Evolutionary conservation across 2,888 invertebrate genomes (phyloP).

Genomic region (Dicranocentrus wangi): DNA sequence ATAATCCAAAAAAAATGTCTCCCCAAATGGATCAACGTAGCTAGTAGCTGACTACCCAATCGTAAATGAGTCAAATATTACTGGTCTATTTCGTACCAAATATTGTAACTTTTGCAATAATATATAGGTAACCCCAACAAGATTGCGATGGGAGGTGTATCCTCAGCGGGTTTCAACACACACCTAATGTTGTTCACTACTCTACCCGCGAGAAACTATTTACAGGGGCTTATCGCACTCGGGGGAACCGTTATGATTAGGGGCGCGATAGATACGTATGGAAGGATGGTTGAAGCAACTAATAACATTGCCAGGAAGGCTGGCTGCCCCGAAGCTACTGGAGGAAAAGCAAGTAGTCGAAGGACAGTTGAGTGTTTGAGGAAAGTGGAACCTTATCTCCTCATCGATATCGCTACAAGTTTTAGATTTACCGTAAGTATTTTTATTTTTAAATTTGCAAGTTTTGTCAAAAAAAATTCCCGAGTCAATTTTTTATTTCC

Average conservation of each 20-base stretch:
- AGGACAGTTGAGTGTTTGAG: constrained; percentile 46
- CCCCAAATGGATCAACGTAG: no score
- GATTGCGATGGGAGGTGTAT: constrained; percentile 29
- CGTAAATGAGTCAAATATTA: no score
- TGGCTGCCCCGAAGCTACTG: constrained; percentile 21
- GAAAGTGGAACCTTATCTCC: constrained; percentile 16
- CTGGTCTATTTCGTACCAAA: no score
- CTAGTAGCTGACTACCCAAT: no score
- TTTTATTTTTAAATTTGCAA: no score
- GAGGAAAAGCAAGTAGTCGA: constrained; percentile 20
- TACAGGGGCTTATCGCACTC: constrained; percentile 8
- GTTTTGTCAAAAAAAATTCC: no score
- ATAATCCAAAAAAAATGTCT: no score
- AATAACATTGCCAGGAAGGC: constrained; percentile 2
- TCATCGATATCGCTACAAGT: no score
- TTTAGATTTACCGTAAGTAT: no score
- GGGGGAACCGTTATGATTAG: background rate
- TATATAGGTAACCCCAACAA: constrained; percentile 12
- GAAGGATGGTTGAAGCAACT: constrained; percentile 30
- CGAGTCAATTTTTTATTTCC: no score
- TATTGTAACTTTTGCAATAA: no score
- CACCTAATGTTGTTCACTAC: constrained; percentile 37
- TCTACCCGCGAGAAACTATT: background rate
- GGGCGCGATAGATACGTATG: constrained; percentile 34
- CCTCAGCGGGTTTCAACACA: constrained; percentile 24